Percentiles rank a stretch among this genome's conserved stretches.
Conservation (phyloP, 2,113 vertebrate species). For the Pygoscelis adeliae region DNA sequence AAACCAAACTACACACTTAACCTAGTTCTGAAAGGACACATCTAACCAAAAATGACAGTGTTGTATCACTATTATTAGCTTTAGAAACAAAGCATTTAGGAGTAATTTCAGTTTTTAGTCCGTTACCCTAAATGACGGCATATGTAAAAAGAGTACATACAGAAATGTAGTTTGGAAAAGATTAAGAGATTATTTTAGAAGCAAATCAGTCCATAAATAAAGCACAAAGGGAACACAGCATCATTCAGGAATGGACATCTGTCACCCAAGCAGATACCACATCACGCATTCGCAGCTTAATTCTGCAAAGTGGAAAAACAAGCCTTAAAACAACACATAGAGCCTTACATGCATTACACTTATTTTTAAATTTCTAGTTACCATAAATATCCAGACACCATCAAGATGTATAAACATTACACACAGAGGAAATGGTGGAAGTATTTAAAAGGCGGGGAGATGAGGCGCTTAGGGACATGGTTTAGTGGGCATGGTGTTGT, state of each 20-base stretch:
- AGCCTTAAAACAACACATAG: constrained; percentile 9
- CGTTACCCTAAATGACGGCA: constrained; percentile 47
- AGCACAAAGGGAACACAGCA: constrained; percentile 20
- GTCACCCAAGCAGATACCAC: constrained; percentile 42
- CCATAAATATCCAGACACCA: constrained; percentile 41
- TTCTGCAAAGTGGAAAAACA: constrained; percentile 21
- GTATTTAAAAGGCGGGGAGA: too few relatives aligned
- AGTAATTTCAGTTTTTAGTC: constrained; percentile 33
- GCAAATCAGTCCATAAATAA: constrained; percentile 55
- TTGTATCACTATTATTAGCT: constrained; percentile 33
- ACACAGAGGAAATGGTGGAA: constrained; percentile 1
- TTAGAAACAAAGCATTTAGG: constrained; percentile 52
- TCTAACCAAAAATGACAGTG: constrained; percentile 17
- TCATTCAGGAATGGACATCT: constrained; percentile 47
- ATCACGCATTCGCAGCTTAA: constrained; percentile 14
- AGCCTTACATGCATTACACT: not conserved
- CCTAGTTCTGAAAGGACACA: constrained; percentile 43
- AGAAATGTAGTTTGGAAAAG: constrained; percentile 56
- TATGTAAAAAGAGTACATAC: constrained; percentile 44
- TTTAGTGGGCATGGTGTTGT: too few relatives aligned
- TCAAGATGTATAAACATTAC: constrained; percentile 23
- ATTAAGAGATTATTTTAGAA: constrained; percentile 65
- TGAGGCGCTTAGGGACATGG: too few relatives aligned
- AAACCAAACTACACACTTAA: constrained; percentile 23
- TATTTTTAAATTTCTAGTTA: constrained; percentile 50